Percentiles rank a stretch among this genome's conserved stretches.
These are phyloP conservation scores for Plusia festucae DNA, from an alignment of 2,888 invertebrate species.

Conservation along the genomic window DNA sequence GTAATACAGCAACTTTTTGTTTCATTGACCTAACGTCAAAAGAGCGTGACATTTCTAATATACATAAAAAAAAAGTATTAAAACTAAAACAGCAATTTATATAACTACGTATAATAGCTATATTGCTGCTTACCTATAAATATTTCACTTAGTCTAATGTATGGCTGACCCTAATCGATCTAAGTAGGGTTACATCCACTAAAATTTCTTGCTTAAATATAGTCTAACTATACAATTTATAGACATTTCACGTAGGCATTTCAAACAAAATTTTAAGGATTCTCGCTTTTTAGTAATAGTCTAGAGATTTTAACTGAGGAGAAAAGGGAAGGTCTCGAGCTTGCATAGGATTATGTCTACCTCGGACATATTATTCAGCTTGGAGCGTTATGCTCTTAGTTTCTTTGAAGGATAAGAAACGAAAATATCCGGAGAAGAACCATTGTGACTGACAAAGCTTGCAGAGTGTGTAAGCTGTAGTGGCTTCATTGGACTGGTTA, in stretches of 20 bases:
- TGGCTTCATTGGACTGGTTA: no score
- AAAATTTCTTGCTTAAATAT: not conserved
- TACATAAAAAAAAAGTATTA: not conserved
- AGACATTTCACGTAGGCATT: not conserved
- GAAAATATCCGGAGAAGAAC: no score
- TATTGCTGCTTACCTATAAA: constrained; percentile 22
- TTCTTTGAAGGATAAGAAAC: no score
- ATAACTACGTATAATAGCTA: not conserved
- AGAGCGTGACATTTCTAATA: constrained; percentile 2
- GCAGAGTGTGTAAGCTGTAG: no score
- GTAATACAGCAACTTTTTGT: not conserved
- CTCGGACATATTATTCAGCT: no score
- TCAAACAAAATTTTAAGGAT: not conserved
- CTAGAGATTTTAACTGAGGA: no score
- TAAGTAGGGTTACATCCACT: constrained; percentile 9
- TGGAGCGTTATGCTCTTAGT: no score
- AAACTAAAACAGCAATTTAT: constrained; percentile 8
- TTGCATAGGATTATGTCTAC: no score
- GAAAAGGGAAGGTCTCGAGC: no score
- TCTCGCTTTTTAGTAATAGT: not conserved
- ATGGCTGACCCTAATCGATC: constrained; percentile 41
- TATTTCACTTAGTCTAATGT: constrained; percentile 30
- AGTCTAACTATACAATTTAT: not conserved
- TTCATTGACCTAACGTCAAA: not conserved
- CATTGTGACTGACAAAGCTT: no score